Percentiles rank a stretch among this genome's conserved stretches.
Evolutionary conservation across 2,888 invertebrate species (phyloP).

Genomic region (Mantis religiosa): DNA sequence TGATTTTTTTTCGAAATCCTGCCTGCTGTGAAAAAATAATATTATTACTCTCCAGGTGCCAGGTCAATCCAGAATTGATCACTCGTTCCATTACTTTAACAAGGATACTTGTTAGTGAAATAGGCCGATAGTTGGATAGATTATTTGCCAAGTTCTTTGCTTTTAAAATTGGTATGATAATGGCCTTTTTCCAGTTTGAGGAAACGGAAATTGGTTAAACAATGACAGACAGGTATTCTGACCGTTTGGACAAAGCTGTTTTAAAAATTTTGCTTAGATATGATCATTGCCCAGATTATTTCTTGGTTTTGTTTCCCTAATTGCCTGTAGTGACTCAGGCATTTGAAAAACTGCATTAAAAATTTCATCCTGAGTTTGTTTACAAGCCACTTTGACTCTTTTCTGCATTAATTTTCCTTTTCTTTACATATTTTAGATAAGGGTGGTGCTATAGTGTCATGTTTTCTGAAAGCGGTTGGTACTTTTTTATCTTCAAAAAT

Average conservation of each 20-base stretch:
- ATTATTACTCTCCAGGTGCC: not conserved
- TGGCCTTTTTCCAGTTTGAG: not conserved
- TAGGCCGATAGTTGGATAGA: not conserved
- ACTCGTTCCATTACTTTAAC: not conserved
- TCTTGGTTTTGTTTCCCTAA: not conserved
- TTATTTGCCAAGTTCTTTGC: not conserved
- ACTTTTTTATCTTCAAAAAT: too few species aligned
- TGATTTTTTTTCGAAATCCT: not conserved
- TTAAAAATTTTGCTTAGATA: not conserved
- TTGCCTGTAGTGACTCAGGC: too few species aligned
- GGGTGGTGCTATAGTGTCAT: too few species aligned
- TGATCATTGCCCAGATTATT: not conserved
- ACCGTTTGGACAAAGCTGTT: not conserved
- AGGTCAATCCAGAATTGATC: not conserved
- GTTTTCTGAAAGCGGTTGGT: too few species aligned
- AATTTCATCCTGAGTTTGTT: too few species aligned
- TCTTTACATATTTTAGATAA: too few species aligned
- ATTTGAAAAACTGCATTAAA: too few species aligned
- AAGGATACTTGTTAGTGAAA: not conserved
- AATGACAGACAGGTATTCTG: not conserved
- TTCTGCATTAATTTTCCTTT: too few species aligned
- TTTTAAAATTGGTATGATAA: too few species aligned
- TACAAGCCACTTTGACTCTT: too few species aligned
- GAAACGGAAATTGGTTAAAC: not conserved
- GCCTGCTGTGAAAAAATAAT: too few species aligned